Evolutionary conservation across 2,888 invertebrate species (phyloP), one percentile per base, ranked within the genome.

Genomic region (Amphipoea oculea): DNA sequence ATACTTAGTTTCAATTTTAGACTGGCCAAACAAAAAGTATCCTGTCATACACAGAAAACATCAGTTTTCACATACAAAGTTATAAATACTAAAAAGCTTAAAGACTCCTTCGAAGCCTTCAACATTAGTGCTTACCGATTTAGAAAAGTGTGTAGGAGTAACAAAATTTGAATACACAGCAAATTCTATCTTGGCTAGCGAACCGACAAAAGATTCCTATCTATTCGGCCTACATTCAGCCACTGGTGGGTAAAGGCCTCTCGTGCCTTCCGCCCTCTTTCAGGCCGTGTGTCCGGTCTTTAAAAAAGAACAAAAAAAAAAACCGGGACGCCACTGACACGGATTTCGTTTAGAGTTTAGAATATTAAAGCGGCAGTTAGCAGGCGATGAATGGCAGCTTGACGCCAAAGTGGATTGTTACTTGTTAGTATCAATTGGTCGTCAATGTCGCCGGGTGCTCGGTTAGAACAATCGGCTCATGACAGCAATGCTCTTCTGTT

Each of bases 371-470:
- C 42, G 42, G 42, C 54, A 65, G 63, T 51, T 70, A 73, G 65
- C 68, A 73, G 67, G 51, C 72, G 78, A 76, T 81, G 71, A 73
- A 83, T 80, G 74, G 36, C 69, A 70, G 73, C 29, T 80, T 84
- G 82, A 85, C 82, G 79, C 88, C 83, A 82, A 70, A 77, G 68
- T 81, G 78, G 83, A 83, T 82, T 81, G 79, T 77, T 87, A 66
- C 69, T 86, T 77, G 78, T 72, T 83, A 48, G 75, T 78, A 88
- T 88, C 82, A 86, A 89, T 83, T 84, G 82, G 72, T 48, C 70
- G 69, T 82, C 86, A 79, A 84, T 81, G 78, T 68, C 73, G 73
- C 36, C 60, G 69, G 68, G 42, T 42, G 83, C 71, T 76, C 75
- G 72, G 75, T 76, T 83, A 54, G 67, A 80, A 86, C 82, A 83